Base-by-base conservation (phyloP, 2,797 vertebrate species). In the Tragelaphus eurycerus region DNA sequence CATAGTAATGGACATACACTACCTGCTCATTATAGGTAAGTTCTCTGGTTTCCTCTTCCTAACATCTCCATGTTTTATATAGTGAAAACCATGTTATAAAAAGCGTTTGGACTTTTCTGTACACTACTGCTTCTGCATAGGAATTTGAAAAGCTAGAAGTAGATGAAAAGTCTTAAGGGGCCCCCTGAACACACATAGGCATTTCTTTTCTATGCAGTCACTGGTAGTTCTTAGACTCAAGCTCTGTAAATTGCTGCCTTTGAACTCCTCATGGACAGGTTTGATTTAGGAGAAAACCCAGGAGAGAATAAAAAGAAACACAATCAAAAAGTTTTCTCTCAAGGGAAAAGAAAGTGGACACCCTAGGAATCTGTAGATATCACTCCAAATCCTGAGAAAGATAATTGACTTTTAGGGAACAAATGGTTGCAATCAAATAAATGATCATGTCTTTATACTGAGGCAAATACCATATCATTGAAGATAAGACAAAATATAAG, bases 381-480 rank as follows among this genome's bases (percentile, higher is more conserved):
- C 21, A 64, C 67, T 86, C 43, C 34, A 67, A 96, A 93, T 93
- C 93, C 93, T 60, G 78, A 92, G 81, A 90, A 94, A 95, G 60
- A 95, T 11, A 94, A 91, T 79, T 95, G 92, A 96, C 81, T 94
- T 86, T 89, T 67, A 86, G 60, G 79, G 67, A 97, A 85, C 90
- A 97, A 82, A 96, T 96, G 92, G 81, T 27, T 95, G 92, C 95
- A 97, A 95, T 97, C 96, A 97, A 91, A 96, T 86, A 93, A 95
- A 94, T 94, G 91, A 97, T 96, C 86, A 81, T 0, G 27, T 86
- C 91, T 96, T 95, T 67, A 55, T 23, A 76, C 12, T 59, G 43
- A 94, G 87, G 86, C 97, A 96, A 64, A 93, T 76, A 74, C 16
- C 59, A 12, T 95, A 83, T 78, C 90, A 92, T 57, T 91, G 83